Percentiles rank a stretch among this genome's conserved stretches.
phyloP scores from a whole-genome alignment of 2,113 vertebrate genomes.

The Brachyhypopomus gauderio region DNA sequence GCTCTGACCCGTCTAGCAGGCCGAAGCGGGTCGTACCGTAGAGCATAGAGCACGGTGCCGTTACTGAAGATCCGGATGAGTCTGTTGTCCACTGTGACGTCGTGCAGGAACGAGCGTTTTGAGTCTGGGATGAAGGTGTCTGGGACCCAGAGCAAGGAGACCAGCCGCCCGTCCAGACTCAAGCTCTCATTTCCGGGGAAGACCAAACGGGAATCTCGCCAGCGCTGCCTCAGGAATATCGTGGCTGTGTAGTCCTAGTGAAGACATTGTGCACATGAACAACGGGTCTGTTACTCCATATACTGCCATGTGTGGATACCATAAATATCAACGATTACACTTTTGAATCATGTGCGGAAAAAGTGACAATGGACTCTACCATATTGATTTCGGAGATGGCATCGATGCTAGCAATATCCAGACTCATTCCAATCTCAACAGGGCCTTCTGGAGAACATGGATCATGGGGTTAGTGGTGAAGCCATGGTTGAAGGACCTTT shows the following conservation, averaged over 20 bases:
- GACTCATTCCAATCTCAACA: slow-evolving; percentile 86
- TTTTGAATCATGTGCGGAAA: neutral
- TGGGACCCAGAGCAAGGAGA: slow-evolving; percentile 88
- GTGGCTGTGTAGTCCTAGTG: slow-evolving; percentile 85
- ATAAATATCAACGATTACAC: neutral
- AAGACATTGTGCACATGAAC: neutral
- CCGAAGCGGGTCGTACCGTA: slow-evolving; percentile 70
- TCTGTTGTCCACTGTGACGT: slow-evolving; percentile 88
- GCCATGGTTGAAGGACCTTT: no score
- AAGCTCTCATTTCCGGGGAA: slow-evolving; percentile 87
- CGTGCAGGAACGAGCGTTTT: slow-evolving; percentile 88
- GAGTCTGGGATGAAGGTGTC: slow-evolving; percentile 91
- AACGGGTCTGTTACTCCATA: neutral
- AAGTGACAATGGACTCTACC: slow-evolving; percentile 62
- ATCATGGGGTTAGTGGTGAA: no score
- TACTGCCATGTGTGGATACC: no score
- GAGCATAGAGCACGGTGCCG: slow-evolving; percentile 85
- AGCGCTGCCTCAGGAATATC: slow-evolving; percentile 87
- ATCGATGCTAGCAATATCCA: slow-evolving; percentile 91
- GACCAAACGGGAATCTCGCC: slow-evolving; percentile 85
- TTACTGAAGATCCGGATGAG: slow-evolving; percentile 90
- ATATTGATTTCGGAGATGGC: slow-evolving; percentile 93
- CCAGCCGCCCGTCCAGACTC: slow-evolving; percentile 85
- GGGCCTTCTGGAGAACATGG: slow-evolving; percentile 76
- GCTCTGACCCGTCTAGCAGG: neutral